Conservation (phyloP, 1,140 invertebrate genomes). For the Anthonomus grandis region DNA sequence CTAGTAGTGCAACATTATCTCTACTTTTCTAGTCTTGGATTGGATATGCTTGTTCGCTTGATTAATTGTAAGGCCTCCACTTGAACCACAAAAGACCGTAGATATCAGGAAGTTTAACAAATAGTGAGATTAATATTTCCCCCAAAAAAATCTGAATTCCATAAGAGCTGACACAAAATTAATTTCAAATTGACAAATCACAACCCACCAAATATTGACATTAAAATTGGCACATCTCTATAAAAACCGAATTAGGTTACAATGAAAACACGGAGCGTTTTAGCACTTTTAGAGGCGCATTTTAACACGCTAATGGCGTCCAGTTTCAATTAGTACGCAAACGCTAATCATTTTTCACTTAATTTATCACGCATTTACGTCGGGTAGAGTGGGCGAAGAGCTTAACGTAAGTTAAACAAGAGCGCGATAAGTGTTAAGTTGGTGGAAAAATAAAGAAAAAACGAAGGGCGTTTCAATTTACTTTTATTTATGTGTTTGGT, state of each 20-base stretch:
- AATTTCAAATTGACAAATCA: too few species aligned
- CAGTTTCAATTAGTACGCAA: constrained; percentile 16
- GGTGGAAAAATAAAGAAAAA: constrained; percentile 37
- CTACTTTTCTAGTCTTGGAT: too few species aligned
- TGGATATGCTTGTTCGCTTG: too few species aligned
- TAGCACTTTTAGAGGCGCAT: constrained; percentile 16
- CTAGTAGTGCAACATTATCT: too few species aligned
- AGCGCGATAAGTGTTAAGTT: constrained; percentile 29
- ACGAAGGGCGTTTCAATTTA: constrained; percentile 42
- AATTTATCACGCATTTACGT: constrained; percentile 22
- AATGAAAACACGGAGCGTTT: background rate
- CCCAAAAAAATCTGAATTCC: too few species aligned
- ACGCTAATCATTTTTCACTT: constrained; percentile 21
- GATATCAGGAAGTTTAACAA: too few species aligned
- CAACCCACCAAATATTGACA: too few species aligned
- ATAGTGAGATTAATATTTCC: too few species aligned
- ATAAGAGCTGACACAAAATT: too few species aligned
- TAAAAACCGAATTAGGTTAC: background rate
- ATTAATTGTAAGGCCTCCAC: too few species aligned
- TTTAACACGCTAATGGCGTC: constrained; percentile 1
- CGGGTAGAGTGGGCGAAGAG: background rate
- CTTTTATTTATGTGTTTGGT: constrained; percentile 33
- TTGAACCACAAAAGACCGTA: too few species aligned
- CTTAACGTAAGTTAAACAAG: constrained; percentile 29
- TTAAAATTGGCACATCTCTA: too few species aligned